These are phyloP conservation scores for Drosophila tripunctata DNA, from an alignment of 2,888 invertebrate genomes.

Conservation along the genomic window DNA sequence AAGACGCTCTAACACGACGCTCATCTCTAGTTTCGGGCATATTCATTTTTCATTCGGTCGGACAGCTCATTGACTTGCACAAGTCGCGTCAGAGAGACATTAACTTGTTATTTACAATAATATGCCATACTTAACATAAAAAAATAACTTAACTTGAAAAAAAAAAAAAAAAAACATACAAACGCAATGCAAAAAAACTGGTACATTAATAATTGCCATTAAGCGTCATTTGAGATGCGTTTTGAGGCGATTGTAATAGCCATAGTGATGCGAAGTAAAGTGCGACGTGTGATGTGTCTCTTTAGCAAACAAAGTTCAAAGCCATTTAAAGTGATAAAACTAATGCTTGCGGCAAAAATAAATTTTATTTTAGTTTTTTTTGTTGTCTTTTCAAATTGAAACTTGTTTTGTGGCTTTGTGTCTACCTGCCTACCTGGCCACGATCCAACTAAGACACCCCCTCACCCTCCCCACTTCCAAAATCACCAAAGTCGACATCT, in stretches of 20 bases:
- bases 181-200: conserved; percentile 46
- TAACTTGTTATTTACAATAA: conserved; percentile 43
- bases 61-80: conserved; percentile 34
- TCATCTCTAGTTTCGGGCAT: conserved; percentile 7
- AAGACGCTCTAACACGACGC: not conserved
- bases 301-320: conserved; percentile 61
- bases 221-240: conserved; percentile 44
- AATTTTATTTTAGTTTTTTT: no score
- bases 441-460: no score
- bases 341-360: conserved; percentile 19
- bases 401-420: conserved; percentile 28
- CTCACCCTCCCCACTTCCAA: not conserved
- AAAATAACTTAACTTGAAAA: not conserved
- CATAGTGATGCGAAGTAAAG: conserved; percentile 7
- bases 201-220: conserved; percentile 73
- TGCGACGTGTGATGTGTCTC: conserved; percentile 7
- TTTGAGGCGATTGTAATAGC: conserved; percentile 4
- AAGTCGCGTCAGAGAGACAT: conserved; percentile 8
- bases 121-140: conserved; percentile 41
- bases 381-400: conserved; percentile 22
- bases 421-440: not conserved
- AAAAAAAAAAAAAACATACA: conserved; percentile 4
- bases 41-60: conserved; percentile 5
- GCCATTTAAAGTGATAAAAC: conserved; percentile 58
- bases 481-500: not conserved